Conservation (phyloP, 2,113 vertebrate genomes). For the Erythrolamprus reginae region DNA sequence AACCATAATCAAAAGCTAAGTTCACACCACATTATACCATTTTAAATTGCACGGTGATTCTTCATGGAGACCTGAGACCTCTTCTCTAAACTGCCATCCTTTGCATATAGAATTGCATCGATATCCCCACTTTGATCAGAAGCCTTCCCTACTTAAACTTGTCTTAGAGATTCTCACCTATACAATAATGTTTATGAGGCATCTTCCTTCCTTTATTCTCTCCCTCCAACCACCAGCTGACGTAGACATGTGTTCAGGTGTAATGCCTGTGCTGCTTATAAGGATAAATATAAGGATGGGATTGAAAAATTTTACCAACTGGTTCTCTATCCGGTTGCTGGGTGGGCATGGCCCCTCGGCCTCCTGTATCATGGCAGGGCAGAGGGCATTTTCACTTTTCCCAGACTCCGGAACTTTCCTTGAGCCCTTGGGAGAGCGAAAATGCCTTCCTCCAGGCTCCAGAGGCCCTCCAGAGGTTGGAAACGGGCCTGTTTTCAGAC, state of each 20-base stretch:
- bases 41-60: neutral
- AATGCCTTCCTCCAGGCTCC: too few species aligned
- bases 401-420: too few species aligned
- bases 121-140: neutral
- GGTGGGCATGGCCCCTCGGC: too few species aligned
- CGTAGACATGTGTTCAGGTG: neutral
- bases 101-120: neutral
- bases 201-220: neutral
- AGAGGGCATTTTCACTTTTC: too few species aligned
- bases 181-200: neutral
- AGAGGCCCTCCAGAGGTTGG: too few species aligned
- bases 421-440: too few species aligned
- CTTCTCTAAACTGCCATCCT: neutral
- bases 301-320: too few species aligned
- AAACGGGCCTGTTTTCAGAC: too few species aligned
- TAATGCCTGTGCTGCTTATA: neutral
- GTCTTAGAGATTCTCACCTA: neutral
- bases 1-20: neutral
- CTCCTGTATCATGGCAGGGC: too few species aligned
- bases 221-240: fast-evolving
- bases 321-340: too few species aligned
- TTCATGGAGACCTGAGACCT: neutral
- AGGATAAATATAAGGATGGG: neutral
- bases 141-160: neutral
- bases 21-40: neutral